phyloP scores from a whole-genome alignment of 2,113 vertebrate species.

The Psephotus haematonotus region DNA sequence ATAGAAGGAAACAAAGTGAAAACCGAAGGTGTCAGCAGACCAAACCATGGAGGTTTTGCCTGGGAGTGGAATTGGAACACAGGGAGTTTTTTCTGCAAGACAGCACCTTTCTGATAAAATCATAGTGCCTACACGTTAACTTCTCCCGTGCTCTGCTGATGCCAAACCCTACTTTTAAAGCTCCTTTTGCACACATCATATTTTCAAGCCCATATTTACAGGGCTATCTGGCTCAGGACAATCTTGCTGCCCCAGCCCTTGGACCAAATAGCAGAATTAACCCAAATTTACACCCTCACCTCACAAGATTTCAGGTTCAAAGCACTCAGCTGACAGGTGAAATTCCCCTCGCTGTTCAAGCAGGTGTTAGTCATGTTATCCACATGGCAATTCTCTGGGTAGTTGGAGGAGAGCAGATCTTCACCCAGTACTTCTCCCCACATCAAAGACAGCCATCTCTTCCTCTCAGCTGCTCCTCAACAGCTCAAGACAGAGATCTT shows the following conservation, averaged over 20 bases:
- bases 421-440: fast-evolving
- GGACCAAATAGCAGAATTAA: not conserved
- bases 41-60: fast-evolving
- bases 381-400: not conserved
- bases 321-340: fast-evolving
- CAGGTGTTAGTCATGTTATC: not conserved
- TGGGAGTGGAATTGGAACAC: fast-evolving
- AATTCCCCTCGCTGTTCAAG: fast-evolving
- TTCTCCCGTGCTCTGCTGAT: fast-evolving
- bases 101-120: not conserved
- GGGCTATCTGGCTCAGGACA: not conserved
- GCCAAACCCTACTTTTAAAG: not conserved
- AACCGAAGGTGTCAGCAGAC: fast-evolving
- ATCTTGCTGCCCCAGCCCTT: fast-evolving
- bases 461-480: not conserved
- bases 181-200: not conserved
- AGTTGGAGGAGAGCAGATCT: not conserved
- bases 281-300: not conserved
- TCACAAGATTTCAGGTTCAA: not conserved
- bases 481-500: not conserved
- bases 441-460: not conserved
- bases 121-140: fast-evolving
- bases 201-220: not conserved
- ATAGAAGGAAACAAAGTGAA: not conserved
- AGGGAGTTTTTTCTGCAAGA: not conserved